These are phyloP conservation scores for Rhinogobius similis DNA, from an alignment of 2,113 vertebrate species.

Conservation along the genomic window DNA sequence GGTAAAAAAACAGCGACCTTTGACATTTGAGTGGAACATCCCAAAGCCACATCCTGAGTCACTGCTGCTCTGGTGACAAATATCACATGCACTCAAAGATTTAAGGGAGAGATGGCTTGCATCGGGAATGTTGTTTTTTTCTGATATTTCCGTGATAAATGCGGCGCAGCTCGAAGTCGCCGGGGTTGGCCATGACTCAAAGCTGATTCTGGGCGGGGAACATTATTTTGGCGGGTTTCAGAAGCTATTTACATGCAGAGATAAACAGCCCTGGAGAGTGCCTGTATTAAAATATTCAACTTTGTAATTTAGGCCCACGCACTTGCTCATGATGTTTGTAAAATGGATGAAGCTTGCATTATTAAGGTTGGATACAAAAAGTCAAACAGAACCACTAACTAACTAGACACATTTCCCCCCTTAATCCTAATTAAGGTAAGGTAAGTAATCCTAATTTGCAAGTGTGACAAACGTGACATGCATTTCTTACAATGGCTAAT, in stretches of 20 bases:
- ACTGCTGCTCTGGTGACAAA: neutral
- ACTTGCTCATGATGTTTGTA: neutral
- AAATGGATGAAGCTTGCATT: neutral
- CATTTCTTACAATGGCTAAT: neutral
- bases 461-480: too few relatives aligned
- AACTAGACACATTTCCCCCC: too few relatives aligned
- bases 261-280: neutral
- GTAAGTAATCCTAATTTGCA: too few relatives aligned
- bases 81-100: neutral
- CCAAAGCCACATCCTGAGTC: conserved; percentile 16
- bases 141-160: neutral
- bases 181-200: neutral
- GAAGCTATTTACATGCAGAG: conserved; percentile 1
- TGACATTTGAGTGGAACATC: conserved; percentile 10
- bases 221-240: conserved; percentile 10
- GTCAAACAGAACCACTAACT: neutral
- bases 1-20: conserved; percentile 14
- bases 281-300: neutral
- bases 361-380: neutral
- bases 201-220: neutral
- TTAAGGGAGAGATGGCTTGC: neutral
- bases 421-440: too few relatives aligned
- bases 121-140: neutral
- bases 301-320: neutral
- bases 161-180: neutral